Percentiles rank a stretch among this genome's conserved stretches.
Evolutionary conservation across 2,797 vertebrate genomes (phyloP).

Genomic region (Thamnophis elegans): DNA sequence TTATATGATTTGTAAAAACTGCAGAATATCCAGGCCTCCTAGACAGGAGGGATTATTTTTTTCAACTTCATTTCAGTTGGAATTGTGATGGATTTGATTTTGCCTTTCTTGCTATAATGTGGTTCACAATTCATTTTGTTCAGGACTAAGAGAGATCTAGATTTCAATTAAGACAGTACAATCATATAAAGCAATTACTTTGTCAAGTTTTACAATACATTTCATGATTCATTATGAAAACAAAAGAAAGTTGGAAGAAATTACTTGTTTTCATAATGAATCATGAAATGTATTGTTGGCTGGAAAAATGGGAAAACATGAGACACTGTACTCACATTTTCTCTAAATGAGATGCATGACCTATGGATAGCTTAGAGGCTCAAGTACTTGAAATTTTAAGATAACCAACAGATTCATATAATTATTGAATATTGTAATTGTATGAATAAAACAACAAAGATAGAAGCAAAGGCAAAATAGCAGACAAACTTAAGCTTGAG

Average conservation of each 20-base stretch:
- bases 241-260: not conserved
- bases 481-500: not conserved
- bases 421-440: not conserved
- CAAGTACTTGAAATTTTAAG: not conserved
- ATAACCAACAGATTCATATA: not conserved
- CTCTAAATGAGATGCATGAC: not conserved
- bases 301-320: not conserved
- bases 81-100: not conserved
- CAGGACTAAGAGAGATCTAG: not conserved
- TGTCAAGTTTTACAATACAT: not conserved
- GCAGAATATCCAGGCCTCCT: not conserved
- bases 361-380: not conserved
- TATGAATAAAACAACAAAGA: not conserved
- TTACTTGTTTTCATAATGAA: too few relatives aligned
- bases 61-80: not conserved
- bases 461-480: not conserved
- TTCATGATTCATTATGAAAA: not conserved
- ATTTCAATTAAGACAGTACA: not conserved
- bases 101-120: not conserved
- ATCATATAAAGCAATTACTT: not conserved
- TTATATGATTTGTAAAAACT: not conserved
- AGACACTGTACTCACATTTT: not conserved
- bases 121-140: not conserved
- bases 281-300: not conserved
- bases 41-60: not conserved